Percentiles rank a stretch among this genome's conserved stretches.
Evolutionary conservation across 2,797 vertebrate species (phyloP).

Genomic region (Lophotriccus pileatus): DNA sequence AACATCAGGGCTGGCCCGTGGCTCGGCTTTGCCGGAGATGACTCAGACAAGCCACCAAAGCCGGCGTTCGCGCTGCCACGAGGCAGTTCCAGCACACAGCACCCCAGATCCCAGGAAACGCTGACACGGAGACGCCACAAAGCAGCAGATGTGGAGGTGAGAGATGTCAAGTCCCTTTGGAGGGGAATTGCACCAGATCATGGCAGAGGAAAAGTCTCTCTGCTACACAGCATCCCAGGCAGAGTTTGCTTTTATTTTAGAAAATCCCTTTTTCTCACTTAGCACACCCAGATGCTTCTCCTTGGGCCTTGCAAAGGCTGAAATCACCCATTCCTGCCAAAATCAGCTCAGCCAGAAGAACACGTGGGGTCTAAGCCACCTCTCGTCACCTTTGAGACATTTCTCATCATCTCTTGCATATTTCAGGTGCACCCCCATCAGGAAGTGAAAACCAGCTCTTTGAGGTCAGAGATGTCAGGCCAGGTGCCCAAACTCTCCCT

Average conservation of each 20-base stretch:
- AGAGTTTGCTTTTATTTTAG: not conserved
- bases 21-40: rapidly evolving
- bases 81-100: rapidly evolving
- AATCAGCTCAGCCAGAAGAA: not conserved
- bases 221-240: not conserved
- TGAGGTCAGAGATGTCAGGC: not conserved
- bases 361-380: not conserved
- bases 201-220: not conserved
- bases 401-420: not conserved
- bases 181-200: not conserved
- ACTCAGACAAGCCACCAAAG: not conserved
- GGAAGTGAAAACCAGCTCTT: not conserved
- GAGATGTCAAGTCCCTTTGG: not conserved
- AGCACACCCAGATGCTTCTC: not conserved
- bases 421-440: not conserved
- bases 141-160: not conserved
- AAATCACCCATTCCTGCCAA: not conserved
- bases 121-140: not conserved
- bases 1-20: not conserved
- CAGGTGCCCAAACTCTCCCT: not conserved
- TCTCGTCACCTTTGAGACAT: rapidly evolving
- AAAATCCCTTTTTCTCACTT: not conserved
- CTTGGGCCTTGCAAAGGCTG: not conserved
- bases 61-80: rapidly evolving
- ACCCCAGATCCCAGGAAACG: not conserved